These are phyloP conservation scores for Thereva nobilitata DNA, from an alignment of 2,888 invertebrate species.

Conservation along the genomic window DNA sequence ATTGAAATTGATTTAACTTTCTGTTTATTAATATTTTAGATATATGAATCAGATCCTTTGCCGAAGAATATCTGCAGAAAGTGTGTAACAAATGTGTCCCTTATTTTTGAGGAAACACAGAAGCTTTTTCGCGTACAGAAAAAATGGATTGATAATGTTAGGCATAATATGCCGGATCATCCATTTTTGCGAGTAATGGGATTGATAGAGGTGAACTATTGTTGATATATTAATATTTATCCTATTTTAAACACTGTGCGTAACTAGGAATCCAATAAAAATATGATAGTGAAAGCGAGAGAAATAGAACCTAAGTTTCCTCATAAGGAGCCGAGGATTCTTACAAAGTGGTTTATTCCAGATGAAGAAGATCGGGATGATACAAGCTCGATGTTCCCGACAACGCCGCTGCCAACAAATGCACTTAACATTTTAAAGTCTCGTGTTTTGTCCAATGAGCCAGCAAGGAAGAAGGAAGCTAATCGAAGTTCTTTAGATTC, in stretches of 20 bases:
- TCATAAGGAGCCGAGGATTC: constrained; percentile 9
- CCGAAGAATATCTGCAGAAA: constrained; percentile 50
- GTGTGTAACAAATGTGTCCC: constrained; percentile 45
- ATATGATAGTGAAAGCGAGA: constrained; percentile 27
- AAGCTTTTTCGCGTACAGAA: constrained; percentile 46
- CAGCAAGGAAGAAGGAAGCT: too few relatives aligned
- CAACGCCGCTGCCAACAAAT: too few relatives aligned
- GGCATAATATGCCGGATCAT: constrained; percentile 47
- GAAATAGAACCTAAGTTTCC: constrained; percentile 31
- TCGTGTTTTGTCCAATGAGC: too few relatives aligned
- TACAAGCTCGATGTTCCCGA: neutral
- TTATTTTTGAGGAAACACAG: constrained; percentile 47
- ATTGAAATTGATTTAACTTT: constrained; percentile 7
- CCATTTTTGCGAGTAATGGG: constrained; percentile 48
- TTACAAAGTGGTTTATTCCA: neutral
- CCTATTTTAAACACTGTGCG: neutral
- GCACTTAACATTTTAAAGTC: too few relatives aligned
- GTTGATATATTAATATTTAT: neutral
- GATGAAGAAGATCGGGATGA: constrained; percentile 6
- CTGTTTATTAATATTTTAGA: constrained; percentile 42
- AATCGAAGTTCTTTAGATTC: too few relatives aligned
- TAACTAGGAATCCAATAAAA: constrained; percentile 33
- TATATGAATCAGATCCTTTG: constrained; percentile 50
- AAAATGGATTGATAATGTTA: constrained; percentile 48
- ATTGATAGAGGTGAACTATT: constrained; percentile 46